These are phyloP conservation scores for Ameiurus melas DNA, from an alignment of 2,113 vertebrate genomes.

Conservation along the genomic window DNA sequence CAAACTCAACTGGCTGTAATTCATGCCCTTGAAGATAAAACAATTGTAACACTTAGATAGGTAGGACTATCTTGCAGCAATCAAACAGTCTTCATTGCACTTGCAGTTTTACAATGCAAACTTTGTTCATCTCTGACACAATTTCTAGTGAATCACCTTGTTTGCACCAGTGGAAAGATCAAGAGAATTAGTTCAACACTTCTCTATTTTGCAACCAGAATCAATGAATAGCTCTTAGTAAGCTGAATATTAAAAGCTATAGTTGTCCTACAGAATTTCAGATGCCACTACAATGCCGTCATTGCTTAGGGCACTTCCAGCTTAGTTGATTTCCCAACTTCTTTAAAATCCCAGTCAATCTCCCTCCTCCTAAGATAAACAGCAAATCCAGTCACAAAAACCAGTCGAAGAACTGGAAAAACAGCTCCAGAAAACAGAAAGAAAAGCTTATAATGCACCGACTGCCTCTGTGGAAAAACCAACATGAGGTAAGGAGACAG, in stretches of 20 bases:
- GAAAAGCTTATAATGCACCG: not conserved
- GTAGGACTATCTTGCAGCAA: not conserved
- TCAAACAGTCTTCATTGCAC: not conserved
- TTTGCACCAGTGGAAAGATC: not conserved
- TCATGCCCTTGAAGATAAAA: not conserved
- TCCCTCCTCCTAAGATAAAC: not conserved
- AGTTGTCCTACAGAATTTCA: not conserved
- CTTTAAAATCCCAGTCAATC: not conserved
- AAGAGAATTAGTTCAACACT: not conserved
- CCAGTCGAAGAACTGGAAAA: conserved; percentile 1
- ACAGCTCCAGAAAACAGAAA: conserved; percentile 13
- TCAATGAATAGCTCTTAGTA: not conserved
- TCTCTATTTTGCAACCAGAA: not conserved
- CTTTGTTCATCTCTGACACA: not conserved
- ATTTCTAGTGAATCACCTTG: not conserved
- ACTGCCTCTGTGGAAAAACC: not conserved
- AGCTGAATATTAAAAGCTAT: not conserved
- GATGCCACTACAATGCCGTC: not conserved
- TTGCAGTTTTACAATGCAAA: not conserved
- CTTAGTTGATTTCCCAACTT: not conserved
- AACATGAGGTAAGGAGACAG: not conserved
- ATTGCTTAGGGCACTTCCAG: not conserved
- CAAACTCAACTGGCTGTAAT: not conserved
- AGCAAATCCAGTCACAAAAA: not conserved
- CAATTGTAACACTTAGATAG: not conserved